These are phyloP conservation scores for Chrysomallon squamiferum DNA, from an alignment of 1,140 invertebrate genomes.

Conservation along the genomic window DNA sequence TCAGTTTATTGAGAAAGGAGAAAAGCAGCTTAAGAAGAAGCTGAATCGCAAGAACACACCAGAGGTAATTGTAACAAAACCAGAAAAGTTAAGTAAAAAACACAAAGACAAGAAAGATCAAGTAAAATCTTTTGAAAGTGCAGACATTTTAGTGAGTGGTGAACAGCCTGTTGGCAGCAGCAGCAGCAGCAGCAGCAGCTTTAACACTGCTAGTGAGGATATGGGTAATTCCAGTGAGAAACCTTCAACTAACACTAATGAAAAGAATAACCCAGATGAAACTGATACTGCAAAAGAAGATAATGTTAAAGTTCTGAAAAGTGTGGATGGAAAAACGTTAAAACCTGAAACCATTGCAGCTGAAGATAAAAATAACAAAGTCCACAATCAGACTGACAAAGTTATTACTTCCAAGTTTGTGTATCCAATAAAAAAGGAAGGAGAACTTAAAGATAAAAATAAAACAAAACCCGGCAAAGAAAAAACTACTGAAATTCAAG, in stretches of 20 bases:
- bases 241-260: not conserved
- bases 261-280: too few relatives aligned
- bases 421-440: not conserved
- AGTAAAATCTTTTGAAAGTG: not conserved
- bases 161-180: not conserved
- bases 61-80: conserved; percentile 12
- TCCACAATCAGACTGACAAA: not conserved
- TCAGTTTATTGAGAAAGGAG: conserved; percentile 39
- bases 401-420: not conserved
- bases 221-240: conserved; percentile 43
- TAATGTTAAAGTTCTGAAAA: not conserved
- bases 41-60: conserved; percentile 3
- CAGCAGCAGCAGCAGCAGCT: not conserved
- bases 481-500: not conserved
- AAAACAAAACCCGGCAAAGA: conserved; percentile 8
- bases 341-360: not conserved
- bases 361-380: not conserved
- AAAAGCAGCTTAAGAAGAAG: conserved; percentile 28
- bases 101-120: conserved; percentile 37
- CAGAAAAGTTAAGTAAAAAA: conserved; percentile 41
- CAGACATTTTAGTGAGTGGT: not conserved
- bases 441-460: not conserved
- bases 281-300: not conserved
- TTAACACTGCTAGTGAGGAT: conserved; percentile 9
- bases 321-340: not conserved